Percentiles rank a stretch among this genome's conserved stretches.
Conservation (phyloP, 2,113 vertebrate species). For the Oryzias celebensis region DNA sequence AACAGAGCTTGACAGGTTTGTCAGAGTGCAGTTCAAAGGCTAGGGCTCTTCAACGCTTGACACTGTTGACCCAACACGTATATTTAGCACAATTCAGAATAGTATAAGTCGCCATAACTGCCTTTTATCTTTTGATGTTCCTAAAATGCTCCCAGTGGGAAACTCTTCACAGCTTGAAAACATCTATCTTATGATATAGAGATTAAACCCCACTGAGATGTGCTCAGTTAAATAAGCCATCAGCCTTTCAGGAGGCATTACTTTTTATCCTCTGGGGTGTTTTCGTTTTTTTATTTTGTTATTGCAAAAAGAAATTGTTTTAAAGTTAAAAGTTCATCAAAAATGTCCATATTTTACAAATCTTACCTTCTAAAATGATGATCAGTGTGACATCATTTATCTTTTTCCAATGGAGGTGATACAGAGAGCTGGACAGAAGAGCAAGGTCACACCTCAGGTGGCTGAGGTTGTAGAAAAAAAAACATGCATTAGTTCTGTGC, state of each 20-base stretch:
- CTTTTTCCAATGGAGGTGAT: constrained; percentile 24
- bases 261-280: background rate
- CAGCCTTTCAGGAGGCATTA: background rate
- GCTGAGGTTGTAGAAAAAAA: constrained; percentile 13
- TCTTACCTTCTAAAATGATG: constrained; percentile 16
- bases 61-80: background rate
- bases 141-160: background rate
- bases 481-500: constrained; percentile 39
- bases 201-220: no score
- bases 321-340: background rate
- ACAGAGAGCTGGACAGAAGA: constrained; percentile 10
- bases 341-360: constrained; percentile 5
- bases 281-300: background rate
- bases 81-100: background rate
- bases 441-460: constrained; percentile 50
- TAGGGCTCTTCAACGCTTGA: background rate
- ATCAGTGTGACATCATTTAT: constrained; percentile 34
- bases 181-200: background rate
- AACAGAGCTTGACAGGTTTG: no score
- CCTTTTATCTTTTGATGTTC: background rate
- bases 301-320: no score
- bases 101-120: constrained; percentile 3
- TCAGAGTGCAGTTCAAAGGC: background rate
- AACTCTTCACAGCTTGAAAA: background rate
- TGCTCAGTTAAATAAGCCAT: no score